phyloP scores from a whole-genome alignment of 2,797 vertebrate species.

The Myoxocephalus aenaeus region DNA sequence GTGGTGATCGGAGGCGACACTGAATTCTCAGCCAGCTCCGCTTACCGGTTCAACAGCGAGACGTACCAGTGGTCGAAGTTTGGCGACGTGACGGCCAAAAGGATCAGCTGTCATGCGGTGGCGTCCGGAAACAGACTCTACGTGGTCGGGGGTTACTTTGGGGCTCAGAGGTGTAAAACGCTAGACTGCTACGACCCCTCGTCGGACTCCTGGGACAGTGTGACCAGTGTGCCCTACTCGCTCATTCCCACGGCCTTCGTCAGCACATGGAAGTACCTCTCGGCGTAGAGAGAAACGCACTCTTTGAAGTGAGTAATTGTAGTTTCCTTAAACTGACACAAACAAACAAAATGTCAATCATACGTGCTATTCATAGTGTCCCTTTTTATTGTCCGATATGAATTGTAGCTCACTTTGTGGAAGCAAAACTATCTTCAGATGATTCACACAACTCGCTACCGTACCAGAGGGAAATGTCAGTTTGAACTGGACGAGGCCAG shows the following conservation, averaged over 20 bases:
- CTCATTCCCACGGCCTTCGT: constrained; percentile 91
- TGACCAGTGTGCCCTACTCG: constrained; percentile 90
- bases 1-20: constrained; percentile 90
- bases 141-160: constrained; percentile 90
- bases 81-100: constrained; percentile 86
- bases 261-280: constrained; percentile 92
- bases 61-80: constrained; percentile 91
- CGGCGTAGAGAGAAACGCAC: constrained; percentile 74
- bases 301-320: constrained; percentile 76
- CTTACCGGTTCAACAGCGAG: constrained; percentile 91
- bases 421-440: not conserved
- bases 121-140: constrained; percentile 89
- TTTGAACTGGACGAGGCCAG: constrained; percentile 44
- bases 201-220: constrained; percentile 88
- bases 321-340: constrained; percentile 37
- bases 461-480: constrained; percentile 26
- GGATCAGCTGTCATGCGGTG: constrained; percentile 90
- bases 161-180: constrained; percentile 89
- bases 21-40: constrained; percentile 89
- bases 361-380: constrained; percentile 24
- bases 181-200: constrained; percentile 90
- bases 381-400: constrained; percentile 6
- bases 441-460: not conserved
- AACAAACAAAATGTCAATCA: constrained; percentile 41
- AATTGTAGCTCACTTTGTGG: constrained; percentile 1